phyloP scores from a whole-genome alignment of 23 tunicate genomes.

The Phallusia fumigata region DNA sequence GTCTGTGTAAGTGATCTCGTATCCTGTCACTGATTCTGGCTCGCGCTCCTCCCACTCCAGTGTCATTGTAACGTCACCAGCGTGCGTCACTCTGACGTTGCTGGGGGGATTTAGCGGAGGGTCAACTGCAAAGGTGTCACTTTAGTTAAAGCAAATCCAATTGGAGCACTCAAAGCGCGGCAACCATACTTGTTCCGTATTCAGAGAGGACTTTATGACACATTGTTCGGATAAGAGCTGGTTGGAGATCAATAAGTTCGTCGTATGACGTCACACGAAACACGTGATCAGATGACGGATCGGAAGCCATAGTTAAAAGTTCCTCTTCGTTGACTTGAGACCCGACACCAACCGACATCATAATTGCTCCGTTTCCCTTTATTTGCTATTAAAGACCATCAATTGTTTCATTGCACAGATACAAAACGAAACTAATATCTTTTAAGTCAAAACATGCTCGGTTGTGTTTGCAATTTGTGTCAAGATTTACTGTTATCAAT shows the following conservation, averaged over 20 bases:
- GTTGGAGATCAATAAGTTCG: slow-evolving; percentile 50
- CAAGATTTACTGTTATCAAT: too few relatives aligned
- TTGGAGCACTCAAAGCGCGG: too few relatives aligned
- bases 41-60: slow-evolving; percentile 58
- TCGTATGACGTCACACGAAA: slow-evolving; percentile 31
- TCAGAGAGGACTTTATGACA: slow-evolving; percentile 34
- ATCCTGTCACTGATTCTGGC: slow-evolving; percentile 52
- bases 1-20: slow-evolving; percentile 19
- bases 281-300: slow-evolving; percentile 25
- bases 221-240: slow-evolving; percentile 23
- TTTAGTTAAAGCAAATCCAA: neutral
- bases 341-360: slow-evolving; percentile 54
- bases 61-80: slow-evolving; percentile 39
- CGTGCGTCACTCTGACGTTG: slow-evolving; percentile 41
- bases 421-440: too few relatives aligned
- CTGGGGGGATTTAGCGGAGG: slow-evolving; percentile 49
- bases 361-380: slow-evolving; percentile 36
- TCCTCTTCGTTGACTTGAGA: slow-evolving; percentile 29
- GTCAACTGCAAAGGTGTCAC: slow-evolving; percentile 20
- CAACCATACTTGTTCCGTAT: slow-evolving; percentile 18
- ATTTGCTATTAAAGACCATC: too few relatives aligned
- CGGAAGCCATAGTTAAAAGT: slow-evolving; percentile 39
- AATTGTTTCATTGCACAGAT: too few relatives aligned
- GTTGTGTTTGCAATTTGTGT: too few relatives aligned
- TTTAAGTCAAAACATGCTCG: too few relatives aligned